Conservation (phyloP, 1,140 invertebrate genomes). For the Callitettix versicolor region DNA sequence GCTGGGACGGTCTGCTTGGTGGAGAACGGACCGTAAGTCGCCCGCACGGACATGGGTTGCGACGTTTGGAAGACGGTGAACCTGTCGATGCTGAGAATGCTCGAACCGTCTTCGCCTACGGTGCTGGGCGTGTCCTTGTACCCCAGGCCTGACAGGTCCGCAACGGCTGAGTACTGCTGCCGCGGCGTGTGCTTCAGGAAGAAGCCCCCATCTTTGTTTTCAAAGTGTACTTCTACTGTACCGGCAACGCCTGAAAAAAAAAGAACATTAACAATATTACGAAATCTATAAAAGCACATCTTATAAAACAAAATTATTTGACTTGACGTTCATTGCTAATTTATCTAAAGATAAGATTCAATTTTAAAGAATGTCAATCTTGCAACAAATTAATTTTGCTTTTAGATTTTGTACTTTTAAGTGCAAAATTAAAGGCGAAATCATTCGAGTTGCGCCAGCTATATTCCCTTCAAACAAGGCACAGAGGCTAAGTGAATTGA, state of each 20-base stretch:
- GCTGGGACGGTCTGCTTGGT: constrained; percentile 89
- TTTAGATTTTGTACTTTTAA: not conserved
- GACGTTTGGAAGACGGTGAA: constrained; percentile 83
- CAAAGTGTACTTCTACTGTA: constrained; percentile 74
- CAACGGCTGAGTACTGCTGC: constrained; percentile 39
- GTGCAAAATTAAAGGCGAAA: not conserved
- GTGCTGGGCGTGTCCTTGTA: not conserved
- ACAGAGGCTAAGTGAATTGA: too few relatives aligned
- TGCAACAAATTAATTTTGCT: not conserved
- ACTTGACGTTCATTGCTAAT: not conserved
- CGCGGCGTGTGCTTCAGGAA: constrained; percentile 68
- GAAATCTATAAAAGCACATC: not conserved
- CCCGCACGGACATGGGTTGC: constrained; percentile 72
- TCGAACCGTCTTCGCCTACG: constrained; percentile 3
- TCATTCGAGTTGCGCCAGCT: too few relatives aligned
- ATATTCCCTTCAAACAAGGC: too few relatives aligned
- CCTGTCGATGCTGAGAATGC: constrained; percentile 30
- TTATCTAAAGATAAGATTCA: not conserved
- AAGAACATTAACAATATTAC: not conserved
- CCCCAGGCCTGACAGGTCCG: constrained; percentile 28
- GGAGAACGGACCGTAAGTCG: constrained; percentile 84
- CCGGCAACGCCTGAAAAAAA: constrained; percentile 9
- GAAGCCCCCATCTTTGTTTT: constrained; percentile 81
- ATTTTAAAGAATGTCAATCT: too few relatives aligned
- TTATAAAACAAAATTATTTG: not conserved